These are phyloP conservation scores for Halichoeres trimaculatus DNA, from an alignment of 2,113 vertebrate species.

Conservation along the genomic window DNA sequence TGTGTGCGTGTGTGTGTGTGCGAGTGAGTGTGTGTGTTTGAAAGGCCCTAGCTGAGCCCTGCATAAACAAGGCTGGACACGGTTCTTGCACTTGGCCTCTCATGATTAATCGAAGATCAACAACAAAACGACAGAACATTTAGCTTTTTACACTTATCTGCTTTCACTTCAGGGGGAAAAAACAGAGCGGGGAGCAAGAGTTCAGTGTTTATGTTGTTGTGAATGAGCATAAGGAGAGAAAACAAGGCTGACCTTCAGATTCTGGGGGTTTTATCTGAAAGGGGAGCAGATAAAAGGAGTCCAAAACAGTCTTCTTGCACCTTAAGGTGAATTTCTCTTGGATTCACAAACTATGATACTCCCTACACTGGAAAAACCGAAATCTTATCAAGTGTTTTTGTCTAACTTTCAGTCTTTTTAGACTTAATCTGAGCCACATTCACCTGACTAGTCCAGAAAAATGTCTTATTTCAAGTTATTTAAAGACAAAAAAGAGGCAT, in stretches of 20 bases:
- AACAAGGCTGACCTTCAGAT: constrained; percentile 21
- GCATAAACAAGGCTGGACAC: constrained; percentile 70
- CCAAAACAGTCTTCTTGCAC: not conserved
- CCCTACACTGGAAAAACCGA: no score
- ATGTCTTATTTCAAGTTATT: no score
- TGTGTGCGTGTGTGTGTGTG: constrained; percentile 22
- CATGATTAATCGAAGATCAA: constrained; percentile 68
- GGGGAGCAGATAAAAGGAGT: not conserved
- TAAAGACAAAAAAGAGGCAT: no score
- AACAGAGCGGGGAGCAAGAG: not conserved
- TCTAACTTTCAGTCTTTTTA: no score
- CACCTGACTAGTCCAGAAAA: no score
- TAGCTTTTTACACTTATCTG: constrained; percentile 53
- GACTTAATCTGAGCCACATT: no score
- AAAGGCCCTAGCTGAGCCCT: constrained; percentile 51
- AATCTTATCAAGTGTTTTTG: no score
- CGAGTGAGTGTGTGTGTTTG: constrained; percentile 30
- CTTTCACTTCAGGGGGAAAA: constrained; percentile 14
- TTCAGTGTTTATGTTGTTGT: constrained; percentile 38
- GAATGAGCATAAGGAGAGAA: constrained; percentile 29
- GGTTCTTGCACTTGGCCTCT: constrained; percentile 73
- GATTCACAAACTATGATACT: no score
- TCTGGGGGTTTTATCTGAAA: constrained; percentile 19
- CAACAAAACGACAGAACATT: constrained; percentile 68
- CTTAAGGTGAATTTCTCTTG: not conserved